A percentile compares a stretch with the other conserved stretches of the same genome.
Conservation (phyloP, 2,797 vertebrate species). For the Eleutherodactylus coqui region DNA sequence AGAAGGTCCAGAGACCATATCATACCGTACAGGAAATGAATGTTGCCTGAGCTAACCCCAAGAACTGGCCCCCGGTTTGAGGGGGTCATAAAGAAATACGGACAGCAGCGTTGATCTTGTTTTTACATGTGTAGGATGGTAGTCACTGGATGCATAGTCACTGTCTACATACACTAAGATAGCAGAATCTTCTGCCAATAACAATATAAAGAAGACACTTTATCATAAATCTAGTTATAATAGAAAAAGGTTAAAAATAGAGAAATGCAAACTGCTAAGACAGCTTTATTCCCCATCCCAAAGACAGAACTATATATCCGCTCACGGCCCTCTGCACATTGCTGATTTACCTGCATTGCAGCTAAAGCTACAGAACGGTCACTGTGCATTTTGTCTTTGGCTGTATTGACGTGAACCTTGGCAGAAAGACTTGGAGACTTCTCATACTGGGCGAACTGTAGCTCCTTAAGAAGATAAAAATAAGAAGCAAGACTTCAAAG, state of each 20-base stretch:
- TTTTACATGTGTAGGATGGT: too few species aligned
- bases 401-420: conserved; percentile 9
- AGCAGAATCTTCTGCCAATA: background rate
- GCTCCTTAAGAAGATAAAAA: conserved; percentile 70
- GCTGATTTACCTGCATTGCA: conserved; percentile 58
- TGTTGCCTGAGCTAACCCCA: too few species aligned
- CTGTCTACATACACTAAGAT: too few species aligned
- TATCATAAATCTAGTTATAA: background rate
- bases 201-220: background rate
- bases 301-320: background rate
- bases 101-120: too few species aligned
- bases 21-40: too few species aligned
- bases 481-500: background rate
- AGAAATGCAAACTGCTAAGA: background rate
- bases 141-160: too few species aligned
- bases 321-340: background rate
- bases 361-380: background rate
- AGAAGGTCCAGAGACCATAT: too few species aligned
- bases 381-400: background rate
- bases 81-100: too few species aligned
- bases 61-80: too few species aligned
- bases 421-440: conserved; percentile 54
- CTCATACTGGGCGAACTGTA: conserved; percentile 73
- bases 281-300: background rate
- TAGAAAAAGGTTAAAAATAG: background rate